Conservation (phyloP, 2,888 invertebrate species). For the Erynnis tages region DNA sequence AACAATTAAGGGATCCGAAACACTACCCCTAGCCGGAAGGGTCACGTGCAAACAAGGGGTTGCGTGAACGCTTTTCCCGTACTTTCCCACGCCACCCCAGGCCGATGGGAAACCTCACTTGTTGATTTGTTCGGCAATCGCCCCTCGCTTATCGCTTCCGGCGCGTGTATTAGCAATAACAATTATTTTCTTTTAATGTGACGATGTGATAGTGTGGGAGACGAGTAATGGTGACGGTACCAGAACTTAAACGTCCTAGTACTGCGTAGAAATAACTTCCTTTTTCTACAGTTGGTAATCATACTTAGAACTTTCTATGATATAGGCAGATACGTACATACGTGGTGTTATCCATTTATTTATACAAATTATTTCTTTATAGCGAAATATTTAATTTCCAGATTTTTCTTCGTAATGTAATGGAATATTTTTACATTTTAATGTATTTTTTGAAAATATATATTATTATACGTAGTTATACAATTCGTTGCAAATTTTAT, state of each 20-base stretch:
- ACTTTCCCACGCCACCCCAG: slow-evolving; percentile 69
- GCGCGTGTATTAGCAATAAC: slow-evolving; percentile 40
- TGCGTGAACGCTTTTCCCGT: slow-evolving; percentile 69
- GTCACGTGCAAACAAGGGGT: slow-evolving; percentile 64
- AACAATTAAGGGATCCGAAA: slow-evolving; percentile 17
- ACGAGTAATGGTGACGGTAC: slow-evolving; percentile 4
- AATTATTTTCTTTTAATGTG: slow-evolving; percentile 36
- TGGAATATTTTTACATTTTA: too few species aligned
- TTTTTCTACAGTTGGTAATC: too few species aligned
- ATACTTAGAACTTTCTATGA: too few species aligned
- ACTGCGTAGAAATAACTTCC: too few species aligned
- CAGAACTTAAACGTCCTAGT: not conserved
- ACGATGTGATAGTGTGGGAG: slow-evolving; percentile 24
- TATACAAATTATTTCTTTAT: too few species aligned
- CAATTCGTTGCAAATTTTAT: too few species aligned
- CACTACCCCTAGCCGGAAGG: slow-evolving; percentile 53
- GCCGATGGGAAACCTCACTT: slow-evolving; percentile 66
- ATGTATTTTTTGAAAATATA: too few species aligned
- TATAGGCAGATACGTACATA: too few species aligned
- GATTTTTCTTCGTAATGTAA: too few species aligned
- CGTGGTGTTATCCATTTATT: too few species aligned
- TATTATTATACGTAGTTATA: too few species aligned
- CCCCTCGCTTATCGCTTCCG: slow-evolving; percentile 62
- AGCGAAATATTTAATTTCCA: too few species aligned
- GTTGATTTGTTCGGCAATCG: slow-evolving; percentile 69